Percentiles rank a stretch among this genome's conserved stretches.
Conservation (phyloP, 92 coral and sea anemone species). For the Porites rus region DNA sequence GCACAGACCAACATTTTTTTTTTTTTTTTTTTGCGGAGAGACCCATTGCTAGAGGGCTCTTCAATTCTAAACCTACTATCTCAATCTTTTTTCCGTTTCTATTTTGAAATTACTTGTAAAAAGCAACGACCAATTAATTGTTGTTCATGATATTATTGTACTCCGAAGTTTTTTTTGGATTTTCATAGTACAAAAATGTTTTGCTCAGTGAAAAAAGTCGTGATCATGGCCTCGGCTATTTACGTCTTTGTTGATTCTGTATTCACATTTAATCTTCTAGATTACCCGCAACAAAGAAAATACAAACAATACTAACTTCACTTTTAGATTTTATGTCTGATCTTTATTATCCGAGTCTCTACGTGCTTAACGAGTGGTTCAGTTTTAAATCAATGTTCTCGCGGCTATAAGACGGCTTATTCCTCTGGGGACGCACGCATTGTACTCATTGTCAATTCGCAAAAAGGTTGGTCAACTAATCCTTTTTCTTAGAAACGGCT, state of each 20-base stretch:
- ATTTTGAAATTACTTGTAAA: no score
- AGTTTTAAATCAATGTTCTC: conserved; percentile 11
- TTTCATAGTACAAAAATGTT: neutral
- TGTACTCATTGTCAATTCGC: neutral
- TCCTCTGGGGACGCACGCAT: conserved; percentile 11
- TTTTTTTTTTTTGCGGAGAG: no score
- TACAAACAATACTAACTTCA: neutral
- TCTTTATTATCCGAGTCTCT: neutral
- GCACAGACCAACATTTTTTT: no score
- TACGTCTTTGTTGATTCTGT: neutral
- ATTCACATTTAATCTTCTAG: neutral
- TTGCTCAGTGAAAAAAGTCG: neutral
- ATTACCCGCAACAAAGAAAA: neutral
- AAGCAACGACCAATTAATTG: no score
- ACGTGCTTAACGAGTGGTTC: neutral
- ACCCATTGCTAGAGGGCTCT: no score
- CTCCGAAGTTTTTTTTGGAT: no score
- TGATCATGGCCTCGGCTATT: neutral
- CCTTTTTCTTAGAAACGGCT: conserved; percentile 46
- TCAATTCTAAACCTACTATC: no score
- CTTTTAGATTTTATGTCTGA: neutral
- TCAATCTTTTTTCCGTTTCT: no score
- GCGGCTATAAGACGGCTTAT: neutral
- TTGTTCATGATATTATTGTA: no score
- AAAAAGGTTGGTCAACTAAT: conserved; percentile 10